These are phyloP conservation scores for Tachysurus fulvidraco DNA, from an alignment of 2,113 vertebrate species.

Conservation along the genomic window DNA sequence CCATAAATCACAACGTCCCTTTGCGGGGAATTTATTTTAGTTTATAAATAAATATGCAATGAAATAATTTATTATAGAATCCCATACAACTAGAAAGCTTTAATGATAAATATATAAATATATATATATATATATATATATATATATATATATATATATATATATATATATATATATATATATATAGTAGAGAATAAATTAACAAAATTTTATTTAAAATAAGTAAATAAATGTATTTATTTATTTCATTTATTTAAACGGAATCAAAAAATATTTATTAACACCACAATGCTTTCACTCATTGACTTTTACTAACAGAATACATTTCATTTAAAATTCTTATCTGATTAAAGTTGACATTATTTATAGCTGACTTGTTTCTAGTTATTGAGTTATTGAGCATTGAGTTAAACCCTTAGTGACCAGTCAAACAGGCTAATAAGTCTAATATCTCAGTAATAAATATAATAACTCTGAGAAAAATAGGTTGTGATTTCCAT, in stretches of 20 bases:
- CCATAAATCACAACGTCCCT: conserved; percentile 38
- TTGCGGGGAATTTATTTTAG: background rate
- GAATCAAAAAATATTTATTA: background rate
- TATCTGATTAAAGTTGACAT: background rate
- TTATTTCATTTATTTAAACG: background rate
- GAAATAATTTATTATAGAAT: conserved; percentile 2
- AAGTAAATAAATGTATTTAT: background rate
- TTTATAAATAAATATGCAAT: background rate
- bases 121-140: no score
- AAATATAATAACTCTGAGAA: background rate
- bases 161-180: no score
- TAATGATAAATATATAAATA: background rate
- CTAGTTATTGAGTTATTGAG: background rate
- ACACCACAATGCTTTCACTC: background rate
- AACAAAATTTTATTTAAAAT: background rate
- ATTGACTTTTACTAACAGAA: background rate
- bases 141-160: no score
- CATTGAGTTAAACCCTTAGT: background rate
- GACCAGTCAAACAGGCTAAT: background rate
- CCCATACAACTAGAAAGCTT: background rate
- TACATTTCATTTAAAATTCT: background rate
- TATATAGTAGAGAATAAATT: background rate
- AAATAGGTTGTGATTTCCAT: background rate
- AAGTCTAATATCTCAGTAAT: background rate
- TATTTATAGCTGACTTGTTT: background rate